phyloP scores from a whole-genome alignment of 2,113 vertebrate genomes.

The Formicarius rufipectus region DNA sequence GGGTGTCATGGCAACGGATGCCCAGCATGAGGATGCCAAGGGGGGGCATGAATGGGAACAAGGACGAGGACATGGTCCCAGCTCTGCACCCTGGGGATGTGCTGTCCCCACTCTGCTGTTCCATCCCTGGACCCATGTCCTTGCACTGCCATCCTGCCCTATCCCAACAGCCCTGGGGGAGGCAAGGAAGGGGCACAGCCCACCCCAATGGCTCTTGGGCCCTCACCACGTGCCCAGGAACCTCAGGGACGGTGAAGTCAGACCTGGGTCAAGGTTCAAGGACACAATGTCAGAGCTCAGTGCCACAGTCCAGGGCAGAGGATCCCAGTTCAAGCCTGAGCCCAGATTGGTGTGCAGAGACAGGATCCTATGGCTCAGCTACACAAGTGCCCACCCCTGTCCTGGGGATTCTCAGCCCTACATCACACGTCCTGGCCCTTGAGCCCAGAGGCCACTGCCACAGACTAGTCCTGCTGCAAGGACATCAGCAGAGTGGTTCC shows the following conservation, averaged over 20 bases:
- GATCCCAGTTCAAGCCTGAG: accelerated
- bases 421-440: neutral
- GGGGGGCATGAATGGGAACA: neutral
- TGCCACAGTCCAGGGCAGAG: accelerated
- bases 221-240: accelerated
- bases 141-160: neutral
- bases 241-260: accelerated
- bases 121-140: neutral
- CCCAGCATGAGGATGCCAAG: neutral
- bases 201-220: accelerated
- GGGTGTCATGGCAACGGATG: conserved; percentile 44
- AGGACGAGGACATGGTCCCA: neutral
- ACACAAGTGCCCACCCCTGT: accelerated
- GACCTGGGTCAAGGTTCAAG: neutral
- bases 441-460: too few relatives aligned
- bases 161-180: accelerated
- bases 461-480: accelerated
- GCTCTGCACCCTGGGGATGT: neutral
- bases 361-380: neutral
- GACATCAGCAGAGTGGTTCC: neutral
- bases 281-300: neutral
- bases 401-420: neutral
- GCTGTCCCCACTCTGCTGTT: neutral
- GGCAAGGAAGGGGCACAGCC: neutral
- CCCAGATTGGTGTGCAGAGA: neutral